phyloP scores from a whole-genome alignment of 2,888 invertebrate genomes.

The Hylaea fasciaria region DNA sequence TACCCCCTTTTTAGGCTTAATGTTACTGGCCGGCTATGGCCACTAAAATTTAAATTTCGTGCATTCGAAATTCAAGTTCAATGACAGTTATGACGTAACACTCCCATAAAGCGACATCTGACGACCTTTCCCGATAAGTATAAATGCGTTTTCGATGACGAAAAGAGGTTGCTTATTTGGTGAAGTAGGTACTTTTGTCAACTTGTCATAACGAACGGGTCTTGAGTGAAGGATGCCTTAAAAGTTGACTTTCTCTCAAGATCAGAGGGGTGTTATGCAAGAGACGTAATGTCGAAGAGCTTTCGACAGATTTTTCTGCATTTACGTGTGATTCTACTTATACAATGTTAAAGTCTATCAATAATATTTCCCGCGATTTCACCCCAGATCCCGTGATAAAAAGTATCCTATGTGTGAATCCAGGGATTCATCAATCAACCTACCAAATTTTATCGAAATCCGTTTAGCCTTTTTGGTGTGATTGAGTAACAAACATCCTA shows the following conservation, averaged over 20 bases:
- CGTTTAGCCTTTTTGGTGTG: too few species aligned
- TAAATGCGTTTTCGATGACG: slow-evolving; percentile 32
- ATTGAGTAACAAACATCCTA: too few species aligned
- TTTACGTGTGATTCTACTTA: too few species aligned
- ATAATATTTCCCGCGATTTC: too few species aligned
- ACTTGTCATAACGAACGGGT: slow-evolving; percentile 45
- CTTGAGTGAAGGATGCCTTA: slow-evolving; percentile 44
- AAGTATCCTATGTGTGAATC: too few species aligned
- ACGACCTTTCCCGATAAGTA: slow-evolving; percentile 27
- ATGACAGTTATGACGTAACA: slow-evolving; percentile 56
- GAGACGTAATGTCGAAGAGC: slow-evolving; percentile 15
- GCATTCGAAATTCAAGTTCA: slow-evolving; percentile 66
- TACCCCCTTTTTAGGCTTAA: slow-evolving; percentile 10
- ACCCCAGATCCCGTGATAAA: too few species aligned
- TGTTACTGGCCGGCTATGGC: slow-evolving; percentile 7
- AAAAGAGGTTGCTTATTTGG: slow-evolving; percentile 45
- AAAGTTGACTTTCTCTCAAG: slow-evolving; percentile 59
- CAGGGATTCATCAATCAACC: too few species aligned
- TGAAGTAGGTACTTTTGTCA: slow-evolving; percentile 58
- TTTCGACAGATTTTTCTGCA: slow-evolving; percentile 14
- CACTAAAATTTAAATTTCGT: slow-evolving; percentile 11
- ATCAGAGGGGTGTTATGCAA: slow-evolving; percentile 55
- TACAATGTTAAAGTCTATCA: too few species aligned
- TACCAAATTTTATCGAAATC: too few species aligned
- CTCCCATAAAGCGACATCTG: slow-evolving; percentile 30